These are phyloP conservation scores for Aplochiton taeniatus DNA, from an alignment of 2,797 vertebrate genomes.

Conservation along the genomic window DNA sequence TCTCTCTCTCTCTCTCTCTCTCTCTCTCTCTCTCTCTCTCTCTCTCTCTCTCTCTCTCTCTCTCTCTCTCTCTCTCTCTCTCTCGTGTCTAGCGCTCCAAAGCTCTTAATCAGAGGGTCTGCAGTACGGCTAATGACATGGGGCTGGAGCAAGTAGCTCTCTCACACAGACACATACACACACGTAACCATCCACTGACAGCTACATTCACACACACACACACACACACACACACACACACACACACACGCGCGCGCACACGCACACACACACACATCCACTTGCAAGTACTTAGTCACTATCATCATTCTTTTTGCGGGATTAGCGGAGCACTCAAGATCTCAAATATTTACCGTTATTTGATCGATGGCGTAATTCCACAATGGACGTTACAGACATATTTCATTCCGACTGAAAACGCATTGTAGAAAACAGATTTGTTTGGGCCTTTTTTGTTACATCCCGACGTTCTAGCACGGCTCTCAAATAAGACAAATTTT, in stretches of 20 bases:
- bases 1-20: not conserved
- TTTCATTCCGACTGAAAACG: no score
- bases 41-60: not conserved
- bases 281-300: not conserved
- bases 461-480: slow-evolving; percentile 16
- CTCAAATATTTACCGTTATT: no score
- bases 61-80: not conserved
- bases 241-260: not conserved
- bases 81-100: slow-evolving; percentile 5
- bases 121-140: slow-evolving; percentile 29
- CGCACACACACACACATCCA: slow-evolving; percentile 5
- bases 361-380: no score
- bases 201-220: not conserved
- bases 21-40: not conserved
- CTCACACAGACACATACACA: not conserved
- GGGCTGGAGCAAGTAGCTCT: slow-evolving; percentile 7
- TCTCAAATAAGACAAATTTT: slow-evolving; percentile 6
- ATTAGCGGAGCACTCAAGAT: no score
- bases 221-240: slow-evolving; percentile 5
- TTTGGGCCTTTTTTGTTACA: not conserved
- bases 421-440: no score
- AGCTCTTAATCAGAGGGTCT: slow-evolving; percentile 24
- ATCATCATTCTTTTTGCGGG: not conserved
- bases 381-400: no score
- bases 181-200: no score